Evolutionary conservation across 2,888 invertebrate species (phyloP), one percentile per base, ranked within the genome.

Genomic region (Chloroclysta siterata): DNA sequence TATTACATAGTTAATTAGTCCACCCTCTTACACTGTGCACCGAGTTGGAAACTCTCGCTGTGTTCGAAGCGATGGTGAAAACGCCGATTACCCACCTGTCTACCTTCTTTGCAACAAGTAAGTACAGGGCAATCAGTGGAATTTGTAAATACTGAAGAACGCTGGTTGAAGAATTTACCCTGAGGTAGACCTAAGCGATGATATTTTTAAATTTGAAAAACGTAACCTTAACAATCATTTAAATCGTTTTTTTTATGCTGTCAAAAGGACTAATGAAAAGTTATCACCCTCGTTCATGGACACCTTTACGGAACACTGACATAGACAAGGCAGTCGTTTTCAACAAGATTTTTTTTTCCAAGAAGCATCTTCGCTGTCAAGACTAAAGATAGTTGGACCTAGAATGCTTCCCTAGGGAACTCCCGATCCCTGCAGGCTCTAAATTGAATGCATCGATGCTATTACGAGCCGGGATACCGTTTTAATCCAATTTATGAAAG

Each of bases 41-140:
- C 83, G 78, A 76, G 73, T 72, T 76, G 85, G 84, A 88, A 89
- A 89, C 84, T 82, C 84, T 80, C 77, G 75, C 78, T 73, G 72
- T 66, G 77, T 78, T 77, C 74, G 71, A 41, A n/a, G 22, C 53
- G 14, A 82, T 80, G 81, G 87, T 85, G 87, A 89, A 88, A 88
- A 85, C 79, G 42, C 44, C 54, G 73, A 82, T 81, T 78, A 75
- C 46, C 44, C 7, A 75, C 46, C 41, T 41, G 41, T 41, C 44
- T 44, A 44, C 73, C 64, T 72, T 70, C 68, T 65, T 72, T 55
- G 65, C 53, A 61, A 65, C 42, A 51, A 44, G 44, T 52, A 44
- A 50, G 13, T 13, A 44, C 50, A 17, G 15, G 48, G 15, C 11
- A 50, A 41, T 54, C 53, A 33, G 36, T 29, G 47, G 22, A 15